Evolutionary conservation across 2,797 vertebrate species (phyloP).

Genomic region (Gastrophryne carolinensis): DNA sequence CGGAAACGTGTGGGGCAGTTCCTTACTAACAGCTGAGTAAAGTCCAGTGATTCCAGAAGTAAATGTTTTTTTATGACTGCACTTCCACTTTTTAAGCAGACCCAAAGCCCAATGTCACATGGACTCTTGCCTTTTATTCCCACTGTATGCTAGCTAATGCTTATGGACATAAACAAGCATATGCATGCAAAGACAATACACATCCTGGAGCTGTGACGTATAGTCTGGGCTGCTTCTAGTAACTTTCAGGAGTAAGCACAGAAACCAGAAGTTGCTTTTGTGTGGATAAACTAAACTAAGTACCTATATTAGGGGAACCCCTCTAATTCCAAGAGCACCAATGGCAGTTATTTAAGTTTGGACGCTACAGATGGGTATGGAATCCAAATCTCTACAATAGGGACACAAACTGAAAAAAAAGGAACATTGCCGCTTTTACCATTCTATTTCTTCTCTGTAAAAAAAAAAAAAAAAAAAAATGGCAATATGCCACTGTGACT

Average conservation of each 20-base stretch:
- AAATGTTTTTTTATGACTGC: slow-evolving; percentile 40
- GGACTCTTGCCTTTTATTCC: slow-evolving; percentile 8
- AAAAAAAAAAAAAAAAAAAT: neutral
- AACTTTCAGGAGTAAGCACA: no score
- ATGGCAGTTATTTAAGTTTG: no score
- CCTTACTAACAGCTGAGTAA: neutral
- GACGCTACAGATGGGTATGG: no score
- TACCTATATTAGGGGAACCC: no score
- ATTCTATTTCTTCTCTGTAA: no score
- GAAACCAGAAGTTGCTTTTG: no score
- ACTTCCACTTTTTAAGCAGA: slow-evolving; percentile 35
- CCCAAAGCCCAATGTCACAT: slow-evolving; percentile 3
- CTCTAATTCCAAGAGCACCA: no score
- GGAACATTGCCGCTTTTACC: no score
- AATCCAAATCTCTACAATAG: no score
- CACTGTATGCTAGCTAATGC: neutral
- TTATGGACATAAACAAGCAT: slow-evolving; percentile 6
- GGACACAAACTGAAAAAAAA: no score
- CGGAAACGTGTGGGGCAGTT: neutral
- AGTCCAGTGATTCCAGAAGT: slow-evolving; percentile 30
- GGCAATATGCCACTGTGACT: neutral
- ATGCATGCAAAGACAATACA: neutral
- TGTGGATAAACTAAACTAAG: no score
- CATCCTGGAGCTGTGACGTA: neutral
- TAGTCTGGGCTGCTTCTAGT: neutral